A percentile compares a stretch with the other conserved stretches of the same genome.
Conservation (phyloP, 2,888 invertebrate species). For the Zygogramma bicolorata region DNA sequence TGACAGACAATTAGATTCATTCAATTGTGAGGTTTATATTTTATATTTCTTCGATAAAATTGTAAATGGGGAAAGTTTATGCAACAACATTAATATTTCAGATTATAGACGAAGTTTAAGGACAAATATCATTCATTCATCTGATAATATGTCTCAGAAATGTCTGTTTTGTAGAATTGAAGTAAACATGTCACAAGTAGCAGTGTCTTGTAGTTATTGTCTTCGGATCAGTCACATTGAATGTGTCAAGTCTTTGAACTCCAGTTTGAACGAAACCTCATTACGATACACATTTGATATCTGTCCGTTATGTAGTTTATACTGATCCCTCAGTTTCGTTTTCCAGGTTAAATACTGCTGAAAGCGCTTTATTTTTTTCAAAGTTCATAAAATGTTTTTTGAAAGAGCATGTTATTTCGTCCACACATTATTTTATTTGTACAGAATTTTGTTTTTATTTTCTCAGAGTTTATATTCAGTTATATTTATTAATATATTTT, state of each 20-base stretch:
- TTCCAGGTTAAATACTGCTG: neutral
- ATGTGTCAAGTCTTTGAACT: neutral
- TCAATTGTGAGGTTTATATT: conserved; percentile 17
- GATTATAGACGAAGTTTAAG: too few species aligned
- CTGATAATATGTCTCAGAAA: too few species aligned
- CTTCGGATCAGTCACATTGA: neutral
- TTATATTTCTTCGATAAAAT: conserved; percentile 17
- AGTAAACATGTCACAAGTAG: too few species aligned
- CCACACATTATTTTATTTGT: too few species aligned
- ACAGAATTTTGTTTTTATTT: too few species aligned
- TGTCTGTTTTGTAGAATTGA: too few species aligned
- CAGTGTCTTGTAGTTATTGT: neutral
- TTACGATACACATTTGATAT: neutral
- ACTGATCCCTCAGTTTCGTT: neutral
- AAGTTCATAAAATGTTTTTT: too few species aligned
- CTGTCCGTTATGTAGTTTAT: neutral
- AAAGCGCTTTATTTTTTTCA: too few species aligned
- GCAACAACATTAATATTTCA: neutral
- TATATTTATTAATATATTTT: too few species aligned
- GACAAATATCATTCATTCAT: too few species aligned
- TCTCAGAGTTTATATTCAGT: too few species aligned
- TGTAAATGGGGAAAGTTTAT: neutral
- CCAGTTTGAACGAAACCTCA: neutral
- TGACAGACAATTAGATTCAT: conserved; percentile 4
- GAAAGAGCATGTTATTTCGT: too few species aligned